Conservation (phyloP, 2,113 vertebrate genomes). For the Pogonocichla stellata region DNA sequence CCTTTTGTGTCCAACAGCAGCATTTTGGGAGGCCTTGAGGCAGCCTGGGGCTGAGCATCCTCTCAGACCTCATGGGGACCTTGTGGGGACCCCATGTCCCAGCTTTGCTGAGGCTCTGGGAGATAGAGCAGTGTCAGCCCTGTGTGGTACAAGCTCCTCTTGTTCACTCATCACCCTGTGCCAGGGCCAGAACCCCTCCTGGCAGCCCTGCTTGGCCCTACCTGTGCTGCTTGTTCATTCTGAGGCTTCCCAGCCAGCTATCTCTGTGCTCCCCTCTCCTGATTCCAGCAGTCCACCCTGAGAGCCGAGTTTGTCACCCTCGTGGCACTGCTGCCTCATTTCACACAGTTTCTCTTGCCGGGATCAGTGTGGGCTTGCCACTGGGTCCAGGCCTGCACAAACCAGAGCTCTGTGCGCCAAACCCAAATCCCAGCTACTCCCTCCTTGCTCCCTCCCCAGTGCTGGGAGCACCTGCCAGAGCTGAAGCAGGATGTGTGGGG, state of each 20-base stretch:
- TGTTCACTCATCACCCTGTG: not conserved
- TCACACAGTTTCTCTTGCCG: not conserved
- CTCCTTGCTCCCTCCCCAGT: not conserved
- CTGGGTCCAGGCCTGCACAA: not conserved
- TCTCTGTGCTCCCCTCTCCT: not conserved
- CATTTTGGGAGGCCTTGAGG: not conserved
- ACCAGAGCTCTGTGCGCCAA: not conserved
- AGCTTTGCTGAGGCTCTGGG: not conserved
- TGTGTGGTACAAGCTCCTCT: not conserved
- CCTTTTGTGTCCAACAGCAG: not conserved
- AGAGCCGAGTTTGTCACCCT: accelerated
- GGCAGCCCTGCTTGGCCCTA: not conserved
- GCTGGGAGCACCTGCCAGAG: not conserved
- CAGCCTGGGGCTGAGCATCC: not conserved
- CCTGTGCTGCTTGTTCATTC: not conserved
- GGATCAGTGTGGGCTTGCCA: not conserved
- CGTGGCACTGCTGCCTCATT: not conserved
- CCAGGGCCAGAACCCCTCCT: not conserved
- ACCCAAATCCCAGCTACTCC: not conserved
- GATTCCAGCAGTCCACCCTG: not conserved
- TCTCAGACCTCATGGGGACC: not conserved
- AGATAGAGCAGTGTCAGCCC: not conserved
- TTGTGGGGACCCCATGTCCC: accelerated
- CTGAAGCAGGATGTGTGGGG: not conserved
- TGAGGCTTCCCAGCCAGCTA: not conserved